phyloP scores from a whole-genome alignment of 2,888 invertebrate genomes.

The Sericinus montela region DNA sequence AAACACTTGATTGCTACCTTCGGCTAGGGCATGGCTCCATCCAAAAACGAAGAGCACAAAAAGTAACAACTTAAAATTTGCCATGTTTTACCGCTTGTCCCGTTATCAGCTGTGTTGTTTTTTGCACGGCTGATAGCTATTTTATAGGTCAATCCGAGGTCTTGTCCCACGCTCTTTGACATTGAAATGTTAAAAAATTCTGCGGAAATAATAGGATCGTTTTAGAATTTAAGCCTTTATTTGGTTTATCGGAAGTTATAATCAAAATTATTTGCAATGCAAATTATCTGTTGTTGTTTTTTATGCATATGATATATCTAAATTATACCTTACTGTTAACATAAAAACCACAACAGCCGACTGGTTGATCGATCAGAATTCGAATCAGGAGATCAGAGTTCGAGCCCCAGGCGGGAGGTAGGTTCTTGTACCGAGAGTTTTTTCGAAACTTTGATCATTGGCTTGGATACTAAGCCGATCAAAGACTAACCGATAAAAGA shows the following conservation, averaged over 20 bases:
- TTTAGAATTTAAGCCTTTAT: slow-evolving; percentile 35
- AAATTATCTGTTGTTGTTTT: not conserved
- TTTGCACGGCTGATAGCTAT: slow-evolving; percentile 46
- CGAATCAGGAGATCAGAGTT: too few species aligned
- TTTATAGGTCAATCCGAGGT: slow-evolving; percentile 69
- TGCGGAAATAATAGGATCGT: slow-evolving; percentile 5
- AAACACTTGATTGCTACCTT: slow-evolving; percentile 52
- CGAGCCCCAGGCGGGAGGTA: too few species aligned
- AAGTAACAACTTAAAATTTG: slow-evolving; percentile 40
- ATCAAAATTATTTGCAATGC: not conserved
- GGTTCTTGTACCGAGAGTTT: too few species aligned
- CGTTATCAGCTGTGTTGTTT: slow-evolving; percentile 44
- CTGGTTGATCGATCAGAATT: too few species aligned
- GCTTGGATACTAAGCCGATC: too few species aligned
- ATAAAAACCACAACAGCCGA: too few species aligned
- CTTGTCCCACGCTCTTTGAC: slow-evolving; percentile 54
- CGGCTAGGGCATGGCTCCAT: slow-evolving; percentile 36
- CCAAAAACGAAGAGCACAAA: slow-evolving; percentile 32
- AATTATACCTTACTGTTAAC: too few species aligned
- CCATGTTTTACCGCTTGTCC: slow-evolving; percentile 23
- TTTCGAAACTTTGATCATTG: too few species aligned
- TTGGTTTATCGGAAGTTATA: slow-evolving; percentile 27
- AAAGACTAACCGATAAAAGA: too few species aligned
- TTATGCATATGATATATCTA: too few species aligned
- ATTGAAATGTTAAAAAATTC: slow-evolving; percentile 29